Base-by-base conservation (phyloP, 2,888 invertebrate genomes). In the Brachynemurus nebulosus region DNA sequence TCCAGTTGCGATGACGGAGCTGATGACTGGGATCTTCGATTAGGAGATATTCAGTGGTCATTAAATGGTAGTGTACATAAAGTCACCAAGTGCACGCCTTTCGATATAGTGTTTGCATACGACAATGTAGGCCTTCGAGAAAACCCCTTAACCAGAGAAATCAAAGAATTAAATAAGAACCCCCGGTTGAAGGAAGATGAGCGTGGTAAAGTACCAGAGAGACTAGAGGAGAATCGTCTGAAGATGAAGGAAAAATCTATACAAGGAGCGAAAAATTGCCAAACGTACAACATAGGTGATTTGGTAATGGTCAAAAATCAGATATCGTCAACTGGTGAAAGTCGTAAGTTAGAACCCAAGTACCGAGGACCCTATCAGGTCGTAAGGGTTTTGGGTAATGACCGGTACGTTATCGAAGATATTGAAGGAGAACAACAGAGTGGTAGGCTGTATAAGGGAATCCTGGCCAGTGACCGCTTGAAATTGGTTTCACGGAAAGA, bases 341-440 rank as follows among this genome's bases (percentile, higher is more conserved):
- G 51, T 12, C 27, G 49, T 27, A 55, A 56, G 42, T 39, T 52
- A 19, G 46, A 50, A 42, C 51, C 51, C 9, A 46, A 44, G 6
- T 54, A 47, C 19, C 51, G 49, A 27, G 54, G 55, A 3, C 51
- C 52, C 6, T 54, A 52, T 40, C 25, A 33, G 16, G 16, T 33
- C 5, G 33, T 33, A 16, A 33, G 9, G 9, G 33, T 33, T 4
- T 16, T 33, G 12, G 33, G 16, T 33, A 33, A 16, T n/a, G 33
- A 33, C 9, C 33, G 33, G 5, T 33, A 33, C 16, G 9, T 33
- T 14, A 16, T 33, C 16, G 33, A 33, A 8, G 33, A 33, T 9
- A 33, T 33, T 33, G 16, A 33, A 16, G 33, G 33, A 33, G 33
- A 33, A 8, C 4, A 33, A 33, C 33, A 33, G 9, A 33, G 33